Base-by-base conservation (phyloP, 2,113 vertebrate genomes). In the Felis catus region DNA sequence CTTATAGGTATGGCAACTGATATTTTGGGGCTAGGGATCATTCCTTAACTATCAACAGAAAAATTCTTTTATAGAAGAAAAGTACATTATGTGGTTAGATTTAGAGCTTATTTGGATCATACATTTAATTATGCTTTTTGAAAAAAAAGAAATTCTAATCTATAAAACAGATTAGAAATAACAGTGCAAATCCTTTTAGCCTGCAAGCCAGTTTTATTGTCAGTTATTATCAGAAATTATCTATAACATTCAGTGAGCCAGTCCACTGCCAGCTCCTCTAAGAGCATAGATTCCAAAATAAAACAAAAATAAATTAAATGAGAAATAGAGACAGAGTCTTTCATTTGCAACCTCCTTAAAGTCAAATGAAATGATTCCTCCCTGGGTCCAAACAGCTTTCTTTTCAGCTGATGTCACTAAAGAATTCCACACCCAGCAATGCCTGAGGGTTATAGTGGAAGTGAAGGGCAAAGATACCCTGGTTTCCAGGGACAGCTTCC, bases 141-240 rank as follows among this genome's bases (percentile, higher is more conserved):
- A 85, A 45, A 79, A 90, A 92, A 94, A 83, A 79, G 9, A 90
- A 95, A 78, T 95, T 81, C 31, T 76, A 83, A 83, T 95, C 87
- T 79, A 68, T 61, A 53, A 96, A 80, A 87, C 70, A 94, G 41
- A 91, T 95, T 82, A 91, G 82, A 95, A 97, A 94, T 84, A 91
- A 91, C 13, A 70, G 16, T 25, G 66, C 31, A 94, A 89, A 80
- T 66, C 31, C 82, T 18, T 45, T 61, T 95, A 80, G 23, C 16
- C 74, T 88, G 33, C 41, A 53, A 83, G 53, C 53, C 31, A 82
- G 68, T 65, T 87, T 91, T 83, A 41, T 36, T 93, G 84, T 85
- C 68, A 51, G 33, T 70, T 95, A 71, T 88, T 95, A 82, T 88
- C 76, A 89, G 36, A 96, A 94, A 73, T 91, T 80, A 71, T 53